These are phyloP conservation scores for Athalia cordata DNA, from an alignment of 2,888 invertebrate species.

Conservation along the genomic window DNA sequence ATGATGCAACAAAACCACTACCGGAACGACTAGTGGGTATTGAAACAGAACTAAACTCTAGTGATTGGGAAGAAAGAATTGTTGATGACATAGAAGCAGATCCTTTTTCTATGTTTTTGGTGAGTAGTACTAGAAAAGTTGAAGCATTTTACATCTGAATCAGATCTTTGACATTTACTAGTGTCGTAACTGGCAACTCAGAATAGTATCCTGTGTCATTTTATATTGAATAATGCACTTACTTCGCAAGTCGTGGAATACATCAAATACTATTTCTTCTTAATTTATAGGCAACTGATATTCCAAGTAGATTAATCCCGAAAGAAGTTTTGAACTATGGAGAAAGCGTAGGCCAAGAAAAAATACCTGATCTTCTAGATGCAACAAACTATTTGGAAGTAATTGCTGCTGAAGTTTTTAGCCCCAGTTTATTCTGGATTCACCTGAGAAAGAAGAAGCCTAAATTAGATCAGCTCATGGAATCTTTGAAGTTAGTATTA, in stretches of 20 bases:
- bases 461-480: slow-evolving; percentile 61
- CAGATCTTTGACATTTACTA: slow-evolving; percentile 4
- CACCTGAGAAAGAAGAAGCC: slow-evolving; percentile 56
- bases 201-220: background rate
- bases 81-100: slow-evolving; percentile 51
- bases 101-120: slow-evolving; percentile 61
- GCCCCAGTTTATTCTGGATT: slow-evolving; percentile 69
- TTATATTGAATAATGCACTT: slow-evolving; percentile 3
- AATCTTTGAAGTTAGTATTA: slow-evolving; percentile 58
- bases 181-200: background rate
- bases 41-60: background rate
- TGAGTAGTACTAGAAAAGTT: slow-evolving; percentile 49
- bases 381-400: slow-evolving; percentile 57
- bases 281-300: slow-evolving; percentile 53
- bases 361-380: slow-evolving; percentile 53
- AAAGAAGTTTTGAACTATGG: slow-evolving; percentile 59
- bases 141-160: background rate
- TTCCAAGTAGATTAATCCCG: slow-evolving; percentile 58
- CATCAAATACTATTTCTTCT: background rate
- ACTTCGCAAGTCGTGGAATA: background rate
- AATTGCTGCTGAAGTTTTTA: slow-evolving; percentile 63
- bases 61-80: slow-evolving; percentile 53
- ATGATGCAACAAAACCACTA: slow-evolving; percentile 54
- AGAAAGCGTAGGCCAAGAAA: slow-evolving; percentile 63
- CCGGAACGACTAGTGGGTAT: slow-evolving; percentile 41